These are phyloP conservation scores for Neomicropteryx cornuta DNA, from an alignment of 1,140 invertebrate genomes.

Conservation along the genomic window DNA sequence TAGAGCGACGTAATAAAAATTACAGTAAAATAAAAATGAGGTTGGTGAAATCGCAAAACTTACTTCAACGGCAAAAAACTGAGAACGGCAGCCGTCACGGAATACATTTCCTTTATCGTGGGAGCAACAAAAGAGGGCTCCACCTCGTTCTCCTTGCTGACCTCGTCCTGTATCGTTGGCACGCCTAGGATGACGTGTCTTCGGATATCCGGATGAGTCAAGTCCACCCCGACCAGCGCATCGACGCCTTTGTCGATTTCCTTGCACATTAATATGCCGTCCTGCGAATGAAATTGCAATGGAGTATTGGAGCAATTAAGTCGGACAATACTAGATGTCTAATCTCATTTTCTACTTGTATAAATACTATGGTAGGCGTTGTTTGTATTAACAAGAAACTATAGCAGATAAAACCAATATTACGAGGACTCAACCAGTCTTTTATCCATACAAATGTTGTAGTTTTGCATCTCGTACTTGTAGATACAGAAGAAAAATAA, in stretches of 20 bases:
- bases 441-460: too few species aligned
- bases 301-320: too few species aligned
- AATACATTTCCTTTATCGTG: constrained; percentile 54
- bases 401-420: too few species aligned
- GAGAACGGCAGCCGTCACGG: constrained; percentile 53
- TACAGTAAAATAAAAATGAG: too few species aligned
- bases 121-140: constrained; percentile 32
- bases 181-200: constrained; percentile 15
- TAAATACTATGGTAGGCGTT: too few species aligned
- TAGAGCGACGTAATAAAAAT: not conserved
- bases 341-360: too few species aligned
- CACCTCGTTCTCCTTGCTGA: constrained; percentile 11
- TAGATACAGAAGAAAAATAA: too few species aligned
- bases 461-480: too few species aligned
- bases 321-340: too few species aligned
- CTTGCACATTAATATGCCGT: constrained; percentile 53
- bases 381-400: too few species aligned
- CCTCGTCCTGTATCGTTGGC: not conserved
- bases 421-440: too few species aligned
- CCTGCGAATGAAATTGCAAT: constrained; percentile 26
- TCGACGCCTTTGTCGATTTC: constrained; percentile 64
- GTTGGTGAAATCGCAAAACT: too few species aligned
- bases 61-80: constrained; percentile 43
- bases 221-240: constrained; percentile 49
- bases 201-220: constrained; percentile 37